Evolutionary conservation across 2,888 invertebrate genomes (phyloP).

Genomic region (Pelosia muscerda): DNA sequence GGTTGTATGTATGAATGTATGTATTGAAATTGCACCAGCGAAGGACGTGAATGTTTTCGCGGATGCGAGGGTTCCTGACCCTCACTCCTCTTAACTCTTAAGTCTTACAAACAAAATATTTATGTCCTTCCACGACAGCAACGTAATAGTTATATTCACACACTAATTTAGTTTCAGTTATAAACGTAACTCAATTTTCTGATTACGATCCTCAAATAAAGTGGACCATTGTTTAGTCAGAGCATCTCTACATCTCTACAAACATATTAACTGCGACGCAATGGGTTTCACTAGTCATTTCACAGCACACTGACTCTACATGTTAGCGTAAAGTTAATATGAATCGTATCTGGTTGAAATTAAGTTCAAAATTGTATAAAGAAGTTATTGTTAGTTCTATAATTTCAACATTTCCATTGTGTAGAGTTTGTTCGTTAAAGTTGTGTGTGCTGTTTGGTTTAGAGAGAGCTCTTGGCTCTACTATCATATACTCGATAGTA

Average conservation of each 20-base stretch:
- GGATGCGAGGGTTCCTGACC: too few relatives aligned
- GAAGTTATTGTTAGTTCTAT: constrained; percentile 35
- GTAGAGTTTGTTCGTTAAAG: constrained; percentile 43
- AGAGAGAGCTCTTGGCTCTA: constrained; percentile 41
- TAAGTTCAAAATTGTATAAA: constrained; percentile 26
- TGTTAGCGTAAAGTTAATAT: constrained; percentile 11
- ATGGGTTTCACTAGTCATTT: constrained; percentile 24
- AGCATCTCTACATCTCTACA: constrained; percentile 15
- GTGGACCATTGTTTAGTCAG: constrained; percentile 30
- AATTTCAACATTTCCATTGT: constrained; percentile 41
- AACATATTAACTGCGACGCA: constrained; percentile 10
- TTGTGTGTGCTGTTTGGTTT: constrained; percentile 42
- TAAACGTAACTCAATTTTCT: constrained; percentile 25
- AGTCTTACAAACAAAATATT: too few relatives aligned
- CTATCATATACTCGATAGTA: constrained; percentile 1
- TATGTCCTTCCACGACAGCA: too few relatives aligned
- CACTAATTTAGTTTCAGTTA: constrained; percentile 3
- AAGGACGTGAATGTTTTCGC: too few relatives aligned
- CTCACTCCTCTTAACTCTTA: too few relatives aligned
- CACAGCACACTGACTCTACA: constrained; percentile 18
- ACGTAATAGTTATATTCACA: not conserved
- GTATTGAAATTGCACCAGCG: too few relatives aligned
- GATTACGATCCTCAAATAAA: constrained; percentile 21
- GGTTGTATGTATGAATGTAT: too few relatives aligned
- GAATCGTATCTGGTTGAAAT: constrained; percentile 4